Evolutionary conservation across 2,797 vertebrate species (phyloP), one percentile per base, ranked within the genome.

Genomic region (Rhynchonycteris naso): DNA sequence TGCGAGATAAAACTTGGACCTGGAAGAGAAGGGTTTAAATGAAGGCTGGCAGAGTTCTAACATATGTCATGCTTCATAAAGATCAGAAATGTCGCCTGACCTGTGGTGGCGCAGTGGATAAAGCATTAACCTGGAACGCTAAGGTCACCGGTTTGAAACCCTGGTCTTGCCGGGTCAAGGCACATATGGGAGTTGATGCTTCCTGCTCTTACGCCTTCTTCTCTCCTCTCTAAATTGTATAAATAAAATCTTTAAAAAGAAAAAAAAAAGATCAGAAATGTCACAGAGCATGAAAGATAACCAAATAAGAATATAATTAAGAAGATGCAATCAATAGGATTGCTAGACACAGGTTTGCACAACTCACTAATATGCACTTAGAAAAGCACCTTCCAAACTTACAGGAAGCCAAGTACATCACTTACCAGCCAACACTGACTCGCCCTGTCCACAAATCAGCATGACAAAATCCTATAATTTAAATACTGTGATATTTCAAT

Each of bases 401-500:
- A 16, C 76, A 28, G 68, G 88, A 93, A 63, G 59, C 90, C 75
- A 76, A 30, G 87, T 2, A 21, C 13, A 21, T 50, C 43, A 58
- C 91, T 72, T 18, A 33, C 35, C 93, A 58, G 92, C 47, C 95
- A 68, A 91, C 47, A 85, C 1, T 35, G 90, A 83, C 63, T 61
- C 1, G 54, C 89, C 94, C 93, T 94, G 96, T 93, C 93, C 69
- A 97, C 95, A 90, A 86, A 96, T 81, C 96, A 79, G 61, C 72
- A 82, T 68, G 95, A 97, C 81, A 94, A 82, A 92, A 97, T 54
- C 89, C 91, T 74, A 14, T 92, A 9, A 94, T 90, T 97, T 96
- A 94, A 97, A 96, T 81, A 66, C 16, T 0, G 50, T 82, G 76
- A 14, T 94, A 93, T 96, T 97, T 97, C 93, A 97, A 97, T 65